A percentile compares a stretch with the other conserved stretches of the same genome.
phyloP scores from a whole-genome alignment of 2,797 vertebrate species.

The Fringilla coelebs region DNA sequence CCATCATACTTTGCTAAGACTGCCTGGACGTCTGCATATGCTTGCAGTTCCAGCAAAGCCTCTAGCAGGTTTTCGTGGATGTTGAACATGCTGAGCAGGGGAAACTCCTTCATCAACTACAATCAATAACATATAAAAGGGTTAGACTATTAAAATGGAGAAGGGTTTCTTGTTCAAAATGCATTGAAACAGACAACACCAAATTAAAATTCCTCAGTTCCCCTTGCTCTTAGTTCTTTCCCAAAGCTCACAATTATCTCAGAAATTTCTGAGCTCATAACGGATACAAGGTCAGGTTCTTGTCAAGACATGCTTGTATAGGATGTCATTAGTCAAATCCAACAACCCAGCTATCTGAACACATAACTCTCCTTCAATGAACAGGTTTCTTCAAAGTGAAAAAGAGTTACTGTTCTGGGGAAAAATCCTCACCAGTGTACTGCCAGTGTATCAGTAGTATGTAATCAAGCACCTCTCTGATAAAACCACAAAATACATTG shows the following conservation, averaged over 20 bases:
- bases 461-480: background rate
- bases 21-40: slow-evolving; percentile 96
- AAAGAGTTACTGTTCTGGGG: background rate
- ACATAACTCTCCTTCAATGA: background rate
- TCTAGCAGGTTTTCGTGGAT: slow-evolving; percentile 98
- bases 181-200: background rate
- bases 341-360: background rate
- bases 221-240: background rate
- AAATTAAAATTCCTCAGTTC: background rate
- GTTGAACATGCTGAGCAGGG: slow-evolving; percentile 98
- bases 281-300: background rate
- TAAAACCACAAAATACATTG: background rate
- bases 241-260: background rate
- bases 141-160: slow-evolving; percentile 22
- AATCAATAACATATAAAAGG: slow-evolving; percentile 71
- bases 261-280: background rate
- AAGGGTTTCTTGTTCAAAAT: background rate
- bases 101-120: slow-evolving; percentile 99
- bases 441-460: background rate
- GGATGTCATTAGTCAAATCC: background rate
- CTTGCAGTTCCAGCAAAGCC: slow-evolving; percentile 95
- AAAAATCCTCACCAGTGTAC: background rate
- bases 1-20: slow-evolving; percentile 98
- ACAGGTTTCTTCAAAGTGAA: background rate
- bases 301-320: background rate